A percentile compares a stretch with the other conserved stretches of the same genome.
Conservation (phyloP, 2,797 vertebrate species). For the Sciaenops ocellatus region DNA sequence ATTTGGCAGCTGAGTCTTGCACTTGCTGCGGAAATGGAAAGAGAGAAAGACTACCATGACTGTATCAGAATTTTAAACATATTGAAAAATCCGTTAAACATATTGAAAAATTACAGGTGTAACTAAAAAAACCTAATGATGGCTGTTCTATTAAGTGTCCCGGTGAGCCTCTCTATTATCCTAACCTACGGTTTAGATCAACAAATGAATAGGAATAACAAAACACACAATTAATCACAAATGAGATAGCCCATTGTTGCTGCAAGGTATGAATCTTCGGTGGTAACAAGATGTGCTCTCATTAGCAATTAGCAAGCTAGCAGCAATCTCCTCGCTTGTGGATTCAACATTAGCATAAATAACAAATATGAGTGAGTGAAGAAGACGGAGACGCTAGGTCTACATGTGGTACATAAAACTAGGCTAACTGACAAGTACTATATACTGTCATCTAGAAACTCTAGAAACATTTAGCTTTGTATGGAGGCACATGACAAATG, state of each 20-base stretch:
- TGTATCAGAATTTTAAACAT: neutral
- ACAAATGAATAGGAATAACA: too few relatives aligned
- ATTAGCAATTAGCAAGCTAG: constrained; percentile 14
- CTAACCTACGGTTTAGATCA: neutral
- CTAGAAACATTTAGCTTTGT: too few relatives aligned
- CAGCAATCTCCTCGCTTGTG: neutral
- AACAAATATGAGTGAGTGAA: neutral
- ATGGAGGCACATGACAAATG: too few relatives aligned
- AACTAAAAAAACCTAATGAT: neutral
- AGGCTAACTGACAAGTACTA: neutral
- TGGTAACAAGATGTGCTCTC: neutral
- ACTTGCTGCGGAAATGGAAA: constrained; percentile 10
- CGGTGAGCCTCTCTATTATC: neutral
- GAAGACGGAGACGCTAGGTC: neutral
- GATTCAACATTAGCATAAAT: neutral
- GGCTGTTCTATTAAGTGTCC: neutral
- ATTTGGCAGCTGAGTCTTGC: neutral
- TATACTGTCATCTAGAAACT: neutral
- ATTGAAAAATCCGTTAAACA: neutral
- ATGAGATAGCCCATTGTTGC: neutral
- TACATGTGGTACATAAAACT: neutral
- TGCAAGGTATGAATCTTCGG: neutral
- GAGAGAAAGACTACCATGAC: neutral
- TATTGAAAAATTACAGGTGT: neutral
- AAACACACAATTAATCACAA: constrained; percentile 15